These are phyloP conservation scores for Scomber japonicus DNA, from an alignment of 2,113 vertebrate species.

Conservation along the genomic window DNA sequence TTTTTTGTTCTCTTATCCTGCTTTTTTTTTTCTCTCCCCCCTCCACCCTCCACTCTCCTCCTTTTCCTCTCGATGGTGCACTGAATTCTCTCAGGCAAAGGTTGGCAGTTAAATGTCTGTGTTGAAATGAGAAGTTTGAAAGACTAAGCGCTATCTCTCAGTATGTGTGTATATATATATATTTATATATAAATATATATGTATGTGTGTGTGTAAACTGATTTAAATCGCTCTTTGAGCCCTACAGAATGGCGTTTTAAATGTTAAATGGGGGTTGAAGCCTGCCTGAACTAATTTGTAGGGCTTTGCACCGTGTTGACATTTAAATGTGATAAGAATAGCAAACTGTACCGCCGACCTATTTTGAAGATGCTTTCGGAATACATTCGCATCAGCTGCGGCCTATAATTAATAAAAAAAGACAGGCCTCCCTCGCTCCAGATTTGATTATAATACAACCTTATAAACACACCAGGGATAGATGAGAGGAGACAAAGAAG, in stretches of 20 bases:
- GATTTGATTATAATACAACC: constrained; percentile 99
- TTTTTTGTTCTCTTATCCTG: constrained; percentile 67
- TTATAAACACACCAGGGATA: constrained; percentile 95
- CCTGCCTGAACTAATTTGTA: constrained; percentile 92
- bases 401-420: constrained; percentile 93
- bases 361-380: constrained; percentile 92
- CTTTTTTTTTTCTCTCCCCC: not conserved
- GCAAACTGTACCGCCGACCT: constrained; percentile 89
- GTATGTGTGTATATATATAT: constrained; percentile 37
- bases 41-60: not conserved
- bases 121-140: constrained; percentile 88
- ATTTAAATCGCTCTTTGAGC: constrained; percentile 88
- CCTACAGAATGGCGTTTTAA: constrained; percentile 88
- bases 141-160: constrained; percentile 79
- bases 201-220: constrained; percentile 83
- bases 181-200: constrained; percentile 6
- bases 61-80: constrained; percentile 48
- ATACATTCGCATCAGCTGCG: constrained; percentile 88
- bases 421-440: constrained; percentile 92
- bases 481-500: constrained; percentile 89
- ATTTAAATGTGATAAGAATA: constrained; percentile 94
- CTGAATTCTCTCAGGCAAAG: constrained; percentile 80
- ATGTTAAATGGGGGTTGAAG: constrained; percentile 92
- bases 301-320: constrained; percentile 92
- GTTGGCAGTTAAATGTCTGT: constrained; percentile 85